Evolutionary conservation across 1,140 invertebrate genomes (phyloP).

Genomic region (Cydia fagiglandana): DNA sequence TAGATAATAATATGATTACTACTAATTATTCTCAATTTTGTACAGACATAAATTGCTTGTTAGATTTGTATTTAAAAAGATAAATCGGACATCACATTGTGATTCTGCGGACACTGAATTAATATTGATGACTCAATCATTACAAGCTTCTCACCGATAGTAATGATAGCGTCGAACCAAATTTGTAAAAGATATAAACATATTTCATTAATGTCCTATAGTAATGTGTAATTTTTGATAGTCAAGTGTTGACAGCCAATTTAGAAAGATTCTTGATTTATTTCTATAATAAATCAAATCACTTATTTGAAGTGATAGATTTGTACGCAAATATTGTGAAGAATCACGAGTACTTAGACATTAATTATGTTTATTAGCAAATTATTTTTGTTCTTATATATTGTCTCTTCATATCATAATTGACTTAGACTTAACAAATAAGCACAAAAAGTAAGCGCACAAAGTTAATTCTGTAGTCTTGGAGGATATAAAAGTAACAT

Average conservation of each 20-base stretch:
- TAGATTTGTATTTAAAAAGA: background rate
- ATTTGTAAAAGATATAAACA: slow-evolving; percentile 55
- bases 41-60: background rate
- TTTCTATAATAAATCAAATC: slow-evolving; percentile 39
- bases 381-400: background rate
- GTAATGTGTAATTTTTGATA: slow-evolving; percentile 62
- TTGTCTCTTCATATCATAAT: background rate
- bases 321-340: background rate
- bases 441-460: background rate
- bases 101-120: slow-evolving; percentile 44
- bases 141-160: slow-evolving; percentile 39
- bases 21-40: background rate
- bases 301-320: slow-evolving; percentile 26
- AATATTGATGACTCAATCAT: slow-evolving; percentile 66
- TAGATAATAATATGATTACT: no score
- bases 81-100: slow-evolving; percentile 3
- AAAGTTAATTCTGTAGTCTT: background rate
- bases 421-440: background rate
- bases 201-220: slow-evolving; percentile 60
- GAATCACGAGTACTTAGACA: background rate
- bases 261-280: slow-evolving; percentile 36
- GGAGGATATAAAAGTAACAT: no score
- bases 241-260: slow-evolving; percentile 63
- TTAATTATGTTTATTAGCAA: background rate
- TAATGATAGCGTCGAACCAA: slow-evolving; percentile 54